A percentile compares a stretch with the other conserved stretches of the same genome.
Evolutionary conservation across 2,113 vertebrate genomes (phyloP).

Genomic region (Pica pica): DNA sequence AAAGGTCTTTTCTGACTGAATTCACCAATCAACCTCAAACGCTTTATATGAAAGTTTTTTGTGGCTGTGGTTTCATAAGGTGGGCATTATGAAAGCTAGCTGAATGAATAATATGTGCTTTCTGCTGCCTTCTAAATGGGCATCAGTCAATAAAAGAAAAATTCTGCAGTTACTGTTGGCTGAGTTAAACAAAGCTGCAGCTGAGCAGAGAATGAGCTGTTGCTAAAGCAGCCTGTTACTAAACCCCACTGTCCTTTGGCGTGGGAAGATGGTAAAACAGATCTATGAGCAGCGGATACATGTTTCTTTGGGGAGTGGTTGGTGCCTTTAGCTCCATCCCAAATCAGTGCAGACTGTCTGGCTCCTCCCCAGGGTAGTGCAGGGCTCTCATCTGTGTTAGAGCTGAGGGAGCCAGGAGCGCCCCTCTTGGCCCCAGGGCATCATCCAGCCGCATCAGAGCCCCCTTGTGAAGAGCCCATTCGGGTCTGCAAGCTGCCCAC

Average conservation of each 20-base stretch:
- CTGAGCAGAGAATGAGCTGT: not conserved
- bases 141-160: not conserved
- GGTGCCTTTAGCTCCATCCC: not conserved
- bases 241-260: not conserved
- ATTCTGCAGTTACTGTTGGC: not conserved
- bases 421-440: not conserved
- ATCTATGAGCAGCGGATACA: not conserved
- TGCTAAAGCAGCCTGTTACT: not conserved
- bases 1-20: not conserved
- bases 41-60: not conserved
- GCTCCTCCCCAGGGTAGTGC: not conserved
- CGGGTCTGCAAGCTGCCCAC: not conserved
- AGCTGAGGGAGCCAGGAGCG: not conserved
- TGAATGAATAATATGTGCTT: not conserved
- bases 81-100: not conserved
- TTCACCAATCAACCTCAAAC: not conserved
- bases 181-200: not conserved
- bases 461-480: not conserved
- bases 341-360: accelerated
- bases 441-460: not conserved
- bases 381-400: not conserved
- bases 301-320: not conserved
- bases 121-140: not conserved
- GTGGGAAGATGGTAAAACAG: not conserved
- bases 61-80: not conserved